phyloP scores from a whole-genome alignment of 30 jellyfish, hydroid and myxozoan species.

The Pseudorhiza aurosa region DNA sequence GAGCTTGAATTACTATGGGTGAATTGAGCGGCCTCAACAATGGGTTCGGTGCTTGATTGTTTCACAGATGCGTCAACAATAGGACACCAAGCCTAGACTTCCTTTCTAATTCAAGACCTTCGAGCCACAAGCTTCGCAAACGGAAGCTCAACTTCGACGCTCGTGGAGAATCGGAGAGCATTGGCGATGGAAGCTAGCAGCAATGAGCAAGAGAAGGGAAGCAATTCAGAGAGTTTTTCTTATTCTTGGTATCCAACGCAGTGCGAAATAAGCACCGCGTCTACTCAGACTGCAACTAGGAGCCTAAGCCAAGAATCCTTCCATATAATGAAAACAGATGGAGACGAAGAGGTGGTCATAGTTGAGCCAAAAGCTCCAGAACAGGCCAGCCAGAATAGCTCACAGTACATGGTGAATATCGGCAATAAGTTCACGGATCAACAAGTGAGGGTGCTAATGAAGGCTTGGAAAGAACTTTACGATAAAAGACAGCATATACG shows the following conservation, averaged over 20 bases:
- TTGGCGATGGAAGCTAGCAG: constrained; percentile 9
- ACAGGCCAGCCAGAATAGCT: constrained; percentile 10
- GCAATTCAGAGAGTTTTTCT: constrained; percentile 38
- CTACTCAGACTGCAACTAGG: constrained; percentile 15
- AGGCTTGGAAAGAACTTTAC: constrained; percentile 60
- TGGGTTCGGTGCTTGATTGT: constrained; percentile 31
- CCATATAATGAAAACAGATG: constrained; percentile 56
- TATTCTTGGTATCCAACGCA: constrained; percentile 72
- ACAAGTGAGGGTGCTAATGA: constrained; percentile 50
- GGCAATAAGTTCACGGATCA: constrained; percentile 70
- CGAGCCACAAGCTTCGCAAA: constrained; percentile 35
- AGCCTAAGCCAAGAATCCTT: constrained; percentile 57
- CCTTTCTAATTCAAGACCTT: constrained; percentile 58
- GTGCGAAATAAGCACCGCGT: constrained; percentile 42
- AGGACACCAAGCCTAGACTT: constrained; percentile 48
- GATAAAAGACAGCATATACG: constrained; percentile 40
- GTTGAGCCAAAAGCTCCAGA: constrained; percentile 55
- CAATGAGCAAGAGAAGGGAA: background rate
- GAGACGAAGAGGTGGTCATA: constrained; percentile 52
- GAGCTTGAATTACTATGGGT: constrained; percentile 58
- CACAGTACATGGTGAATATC: background rate
- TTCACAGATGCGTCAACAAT: constrained; percentile 11
- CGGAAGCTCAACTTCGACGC: background rate
- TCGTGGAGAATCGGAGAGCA: background rate
- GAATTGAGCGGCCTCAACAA: constrained; percentile 68